Evolutionary conservation across 2,113 vertebrate genomes (phyloP).

Genomic region (Thalassoma bifasciatum): DNA sequence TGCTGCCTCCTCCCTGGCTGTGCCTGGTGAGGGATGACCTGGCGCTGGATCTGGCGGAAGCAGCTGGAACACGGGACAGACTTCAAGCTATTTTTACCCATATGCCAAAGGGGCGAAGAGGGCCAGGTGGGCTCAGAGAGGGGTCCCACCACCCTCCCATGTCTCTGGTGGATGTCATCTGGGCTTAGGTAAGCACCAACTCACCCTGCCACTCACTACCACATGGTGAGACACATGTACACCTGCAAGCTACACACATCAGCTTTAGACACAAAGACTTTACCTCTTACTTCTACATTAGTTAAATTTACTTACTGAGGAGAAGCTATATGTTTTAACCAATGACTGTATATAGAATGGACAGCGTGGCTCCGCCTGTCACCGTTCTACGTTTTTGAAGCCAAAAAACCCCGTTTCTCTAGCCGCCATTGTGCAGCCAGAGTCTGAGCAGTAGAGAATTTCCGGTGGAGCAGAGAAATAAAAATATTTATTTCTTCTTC

Average conservation of each 20-base stretch:
- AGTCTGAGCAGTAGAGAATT: too few species aligned
- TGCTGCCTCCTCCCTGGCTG: slow-evolving; percentile 64
- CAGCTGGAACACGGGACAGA: slow-evolving; percentile 73
- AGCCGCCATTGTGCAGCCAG: too few species aligned
- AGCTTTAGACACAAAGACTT: not conserved
- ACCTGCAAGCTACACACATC: slow-evolving; percentile 3
- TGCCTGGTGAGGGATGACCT: slow-evolving; percentile 71
- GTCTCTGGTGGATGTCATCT: slow-evolving; percentile 76
- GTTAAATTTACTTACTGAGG: too few species aligned
- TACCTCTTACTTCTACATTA: not conserved
- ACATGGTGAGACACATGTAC: slow-evolving; percentile 5
- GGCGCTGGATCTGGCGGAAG: slow-evolving; percentile 58
- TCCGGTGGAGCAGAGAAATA: too few species aligned
- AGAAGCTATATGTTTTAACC: too few species aligned
- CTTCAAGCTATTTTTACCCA: slow-evolving; percentile 72
- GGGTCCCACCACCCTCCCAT: slow-evolving; percentile 61
- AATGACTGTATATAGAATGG: too few species aligned
- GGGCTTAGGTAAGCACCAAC: slow-evolving; percentile 59
- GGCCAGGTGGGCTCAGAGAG: slow-evolving; percentile 73
- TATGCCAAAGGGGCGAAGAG: slow-evolving; percentile 57
- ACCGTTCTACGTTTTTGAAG: too few species aligned
- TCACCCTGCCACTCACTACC: slow-evolving; percentile 31
- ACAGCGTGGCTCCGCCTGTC: too few species aligned
- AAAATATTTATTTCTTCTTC: too few species aligned
- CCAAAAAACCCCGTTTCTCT: too few species aligned